Evolutionary conservation across 1,140 invertebrate species (phyloP).

Genomic region (Drosophila ambigua): DNA sequence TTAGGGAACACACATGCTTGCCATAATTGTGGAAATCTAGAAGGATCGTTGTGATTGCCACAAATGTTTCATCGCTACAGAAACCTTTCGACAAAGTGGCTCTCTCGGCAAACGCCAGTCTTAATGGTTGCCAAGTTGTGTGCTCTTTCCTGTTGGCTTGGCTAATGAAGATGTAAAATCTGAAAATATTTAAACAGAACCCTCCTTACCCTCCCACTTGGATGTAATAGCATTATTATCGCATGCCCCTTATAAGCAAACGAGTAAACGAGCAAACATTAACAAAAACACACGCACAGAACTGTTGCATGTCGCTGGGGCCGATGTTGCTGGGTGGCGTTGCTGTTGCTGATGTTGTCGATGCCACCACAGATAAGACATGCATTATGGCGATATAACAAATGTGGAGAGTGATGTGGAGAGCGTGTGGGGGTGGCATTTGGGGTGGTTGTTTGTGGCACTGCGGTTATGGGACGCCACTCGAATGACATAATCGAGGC

Average conservation of each 20-base stretch:
- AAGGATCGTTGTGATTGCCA: too few species aligned
- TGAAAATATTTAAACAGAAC: conserved; percentile 9
- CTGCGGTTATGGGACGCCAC: conserved; percentile 22
- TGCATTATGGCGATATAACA: conserved; percentile 69
- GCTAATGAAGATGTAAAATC: conserved; percentile 43
- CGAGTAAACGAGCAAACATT: conserved; percentile 1
- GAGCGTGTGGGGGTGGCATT: not conserved
- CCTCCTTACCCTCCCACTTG: not conserved
- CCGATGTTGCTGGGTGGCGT: conserved; percentile 1
- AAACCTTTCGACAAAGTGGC: too few species aligned
- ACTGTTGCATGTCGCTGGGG: conserved; percentile 30
- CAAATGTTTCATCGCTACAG: too few species aligned
- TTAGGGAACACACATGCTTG: too few species aligned
- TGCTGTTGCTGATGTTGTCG: conserved; percentile 39
- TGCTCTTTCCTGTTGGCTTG: not conserved
- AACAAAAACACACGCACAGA: conserved; percentile 22
- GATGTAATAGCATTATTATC: conserved; percentile 32
- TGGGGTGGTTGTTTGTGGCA: not conserved
- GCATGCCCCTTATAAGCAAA: conserved; percentile 32
- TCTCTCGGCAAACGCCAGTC: too few species aligned
- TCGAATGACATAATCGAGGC: conserved; percentile 73
- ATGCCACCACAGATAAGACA: conserved; percentile 70
- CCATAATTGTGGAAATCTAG: too few species aligned
- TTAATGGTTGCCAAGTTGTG: not conserved
- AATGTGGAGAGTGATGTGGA: conserved; percentile 27